phyloP scores from a whole-genome alignment of 37 sponge, comb jelly and placozoan genomes.

The Beroe forskalii region DNA sequence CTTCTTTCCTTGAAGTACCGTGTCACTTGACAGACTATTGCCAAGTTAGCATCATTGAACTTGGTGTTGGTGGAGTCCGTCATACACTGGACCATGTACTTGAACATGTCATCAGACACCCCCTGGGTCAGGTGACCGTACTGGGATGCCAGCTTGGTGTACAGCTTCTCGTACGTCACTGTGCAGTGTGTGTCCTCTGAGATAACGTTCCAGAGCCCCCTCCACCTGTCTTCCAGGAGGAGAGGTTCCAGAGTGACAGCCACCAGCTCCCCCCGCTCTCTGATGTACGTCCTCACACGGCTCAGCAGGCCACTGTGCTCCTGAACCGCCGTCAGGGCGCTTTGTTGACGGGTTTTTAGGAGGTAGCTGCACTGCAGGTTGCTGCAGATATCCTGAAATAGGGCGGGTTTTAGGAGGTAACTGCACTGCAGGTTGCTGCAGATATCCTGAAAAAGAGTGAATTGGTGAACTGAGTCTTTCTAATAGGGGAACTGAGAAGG shows the following conservation, averaged over 20 bases:
- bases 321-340: slow-evolving; percentile 20
- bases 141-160: background rate
- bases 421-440: slow-evolving; percentile 64
- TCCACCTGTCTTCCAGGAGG: slow-evolving; percentile 46
- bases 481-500: no score
- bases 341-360: slow-evolving; percentile 53
- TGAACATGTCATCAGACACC: slow-evolving; percentile 16
- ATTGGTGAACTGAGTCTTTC: no score
- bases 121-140: slow-evolving; percentile 27
- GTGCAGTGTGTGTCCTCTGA: slow-evolving; percentile 34
- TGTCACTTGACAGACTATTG: slow-evolving; percentile 30
- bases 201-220: slow-evolving; percentile 56
- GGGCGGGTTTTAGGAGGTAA: slow-evolving; percentile 58
- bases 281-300: background rate
- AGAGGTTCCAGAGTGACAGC: slow-evolving; percentile 52
- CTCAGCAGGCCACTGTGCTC: slow-evolving; percentile 25
- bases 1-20: slow-evolving; percentile 30
- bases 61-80: slow-evolving; percentile 18
- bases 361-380: slow-evolving; percentile 64
- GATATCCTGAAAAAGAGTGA: slow-evolving; percentile 45
- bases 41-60: slow-evolving; percentile 42
- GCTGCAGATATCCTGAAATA: slow-evolving; percentile 55
- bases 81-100: slow-evolving; percentile 63
- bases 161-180: background rate
- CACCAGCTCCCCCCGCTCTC: slow-evolving; percentile 19